Conservation (phyloP, 2,797 vertebrate genomes). For the Sebastes matsubarae region DNA sequence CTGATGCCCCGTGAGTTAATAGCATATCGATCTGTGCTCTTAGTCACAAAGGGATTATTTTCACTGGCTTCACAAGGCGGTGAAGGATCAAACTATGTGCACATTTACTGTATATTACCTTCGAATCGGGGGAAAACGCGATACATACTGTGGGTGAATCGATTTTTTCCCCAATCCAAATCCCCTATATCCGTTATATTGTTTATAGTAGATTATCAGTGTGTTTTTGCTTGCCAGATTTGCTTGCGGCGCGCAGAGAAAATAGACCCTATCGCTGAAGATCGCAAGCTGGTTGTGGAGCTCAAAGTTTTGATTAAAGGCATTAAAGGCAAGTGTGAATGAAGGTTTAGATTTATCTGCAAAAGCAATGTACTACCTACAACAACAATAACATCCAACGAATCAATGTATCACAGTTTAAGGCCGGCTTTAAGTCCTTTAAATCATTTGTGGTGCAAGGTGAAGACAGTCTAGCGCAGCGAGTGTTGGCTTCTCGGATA, state of each 20-base stretch:
- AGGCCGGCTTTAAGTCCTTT: background rate
- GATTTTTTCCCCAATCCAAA: too few relatives aligned
- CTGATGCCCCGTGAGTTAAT: background rate
- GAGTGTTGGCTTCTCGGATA: background rate
- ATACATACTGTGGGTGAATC: too few relatives aligned
- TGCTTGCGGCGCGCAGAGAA: too few relatives aligned
- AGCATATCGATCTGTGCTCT: background rate
- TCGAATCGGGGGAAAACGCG: background rate
- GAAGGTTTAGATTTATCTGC: background rate
- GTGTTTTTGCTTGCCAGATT: too few relatives aligned
- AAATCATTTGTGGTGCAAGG: background rate
- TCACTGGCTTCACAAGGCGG: background rate
- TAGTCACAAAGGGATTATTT: background rate
- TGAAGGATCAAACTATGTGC: background rate
- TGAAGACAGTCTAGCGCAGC: background rate
- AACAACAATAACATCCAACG: background rate
- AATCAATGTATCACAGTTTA: background rate
- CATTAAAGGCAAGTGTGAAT: background rate
- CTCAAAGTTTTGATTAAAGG: too few relatives aligned
- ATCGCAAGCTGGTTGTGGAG: too few relatives aligned
- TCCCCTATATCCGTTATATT: too few relatives aligned
- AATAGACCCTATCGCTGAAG: too few relatives aligned
- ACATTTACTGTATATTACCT: background rate
- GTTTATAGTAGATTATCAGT: too few relatives aligned
- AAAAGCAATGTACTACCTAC: background rate